Evolutionary conservation across 2,888 invertebrate species (phyloP).

Genomic region (Drosophila gaucha): DNA sequence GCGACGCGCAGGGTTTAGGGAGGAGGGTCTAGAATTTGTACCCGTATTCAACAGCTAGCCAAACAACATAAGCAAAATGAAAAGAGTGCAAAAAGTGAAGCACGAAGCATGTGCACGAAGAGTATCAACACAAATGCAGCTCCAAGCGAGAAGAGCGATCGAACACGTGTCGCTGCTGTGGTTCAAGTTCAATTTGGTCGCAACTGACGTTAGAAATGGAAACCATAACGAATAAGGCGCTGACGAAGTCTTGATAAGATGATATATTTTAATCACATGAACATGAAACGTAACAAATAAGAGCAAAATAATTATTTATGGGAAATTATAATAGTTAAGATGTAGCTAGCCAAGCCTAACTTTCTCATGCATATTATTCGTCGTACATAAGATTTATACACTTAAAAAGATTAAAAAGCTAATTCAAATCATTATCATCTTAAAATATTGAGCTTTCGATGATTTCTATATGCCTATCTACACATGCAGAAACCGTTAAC

Average conservation of each 20-base stretch:
- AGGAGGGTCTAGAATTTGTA: constrained; percentile 34
- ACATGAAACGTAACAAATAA: background rate
- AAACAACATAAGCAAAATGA: constrained; percentile 29
- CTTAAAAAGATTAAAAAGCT: too few relatives aligned
- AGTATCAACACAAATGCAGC: constrained; percentile 33
- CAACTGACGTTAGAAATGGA: constrained; percentile 45
- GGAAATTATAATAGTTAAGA: too few relatives aligned
- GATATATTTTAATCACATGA: constrained; percentile 2
- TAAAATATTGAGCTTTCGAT: too few relatives aligned
- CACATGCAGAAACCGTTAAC: too few relatives aligned
- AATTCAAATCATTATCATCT: too few relatives aligned
- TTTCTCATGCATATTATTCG: too few relatives aligned
- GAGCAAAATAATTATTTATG: background rate
- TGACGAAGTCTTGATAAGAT: background rate
- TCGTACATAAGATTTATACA: too few relatives aligned
- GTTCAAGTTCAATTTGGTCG: constrained; percentile 70
- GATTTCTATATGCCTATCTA: too few relatives aligned
- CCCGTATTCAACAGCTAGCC: constrained; percentile 48
- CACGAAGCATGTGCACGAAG: constrained; percentile 34
- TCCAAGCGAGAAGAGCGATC: constrained; percentile 12
- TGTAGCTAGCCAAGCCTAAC: too few relatives aligned
- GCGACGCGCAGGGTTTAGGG: background rate
- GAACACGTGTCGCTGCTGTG: constrained; percentile 63
- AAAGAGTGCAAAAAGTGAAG: constrained; percentile 12
- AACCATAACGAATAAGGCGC: constrained; percentile 40